Evolutionary conservation across 2,888 invertebrate species (phyloP).

Genomic region (Leptothorax acervorum): DNA sequence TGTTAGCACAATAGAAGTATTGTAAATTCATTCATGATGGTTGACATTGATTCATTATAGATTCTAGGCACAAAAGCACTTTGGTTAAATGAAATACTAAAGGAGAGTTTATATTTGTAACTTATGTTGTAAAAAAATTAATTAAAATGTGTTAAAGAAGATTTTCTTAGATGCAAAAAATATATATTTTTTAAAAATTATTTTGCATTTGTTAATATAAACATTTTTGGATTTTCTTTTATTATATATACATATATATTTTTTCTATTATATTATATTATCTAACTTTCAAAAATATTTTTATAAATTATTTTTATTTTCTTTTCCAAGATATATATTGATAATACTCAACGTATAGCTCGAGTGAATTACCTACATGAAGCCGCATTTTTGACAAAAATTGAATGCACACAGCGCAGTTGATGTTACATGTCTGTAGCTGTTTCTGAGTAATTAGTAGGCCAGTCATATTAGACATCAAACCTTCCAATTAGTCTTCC

Average conservation of each 20-base stretch:
- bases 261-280: no score
- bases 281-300: no score
- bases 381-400: background rate
- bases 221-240: background rate
- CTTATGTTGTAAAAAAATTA: background rate
- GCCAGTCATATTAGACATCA: no score
- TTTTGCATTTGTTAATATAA: background rate
- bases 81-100: slow-evolving; percentile 6
- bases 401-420: background rate
- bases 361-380: background rate
- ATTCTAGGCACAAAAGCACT: background rate
- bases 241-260: no score
- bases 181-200: background rate
- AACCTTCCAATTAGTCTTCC: no score
- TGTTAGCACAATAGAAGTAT: slow-evolving; percentile 17
- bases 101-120: background rate
- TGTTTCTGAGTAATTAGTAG: background rate
- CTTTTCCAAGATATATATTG: background rate
- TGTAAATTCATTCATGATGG: background rate
- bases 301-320: background rate
- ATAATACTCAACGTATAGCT: background rate
- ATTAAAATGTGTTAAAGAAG: background rate
- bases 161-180: background rate
- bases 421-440: background rate
- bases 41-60: slow-evolving; percentile 13